Conservation (phyloP, 2,797 vertebrate species). For the Etheostoma nigrum region DNA sequence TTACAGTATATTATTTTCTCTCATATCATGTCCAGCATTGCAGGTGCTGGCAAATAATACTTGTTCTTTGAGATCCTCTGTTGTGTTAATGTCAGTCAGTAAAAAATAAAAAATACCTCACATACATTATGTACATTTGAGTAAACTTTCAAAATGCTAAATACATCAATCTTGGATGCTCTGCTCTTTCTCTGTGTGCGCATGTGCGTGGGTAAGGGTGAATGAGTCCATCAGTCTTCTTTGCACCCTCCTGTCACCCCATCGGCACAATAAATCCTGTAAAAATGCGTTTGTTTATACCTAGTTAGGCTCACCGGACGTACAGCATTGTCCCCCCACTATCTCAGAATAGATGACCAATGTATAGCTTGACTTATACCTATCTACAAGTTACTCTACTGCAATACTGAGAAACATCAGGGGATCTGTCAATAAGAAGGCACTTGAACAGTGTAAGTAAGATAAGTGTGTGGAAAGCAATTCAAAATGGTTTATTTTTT, state of each 20-base stretch:
- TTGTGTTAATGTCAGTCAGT: conserved; percentile 43
- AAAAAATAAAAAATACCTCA: conserved; percentile 36
- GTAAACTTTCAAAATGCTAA: conserved; percentile 71
- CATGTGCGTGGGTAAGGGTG: conserved; percentile 27
- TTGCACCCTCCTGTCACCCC: conserved; percentile 42
- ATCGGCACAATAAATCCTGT: conserved; percentile 42
- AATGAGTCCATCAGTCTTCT: conserved; percentile 76
- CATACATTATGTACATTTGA: conserved; percentile 70
- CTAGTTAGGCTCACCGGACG: too few species aligned
- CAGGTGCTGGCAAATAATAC: conserved; percentile 14
- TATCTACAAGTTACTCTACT: conserved; percentile 7
- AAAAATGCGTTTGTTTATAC: conserved; percentile 34
- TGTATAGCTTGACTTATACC: not conserved
- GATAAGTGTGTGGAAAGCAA: conserved; percentile 21
- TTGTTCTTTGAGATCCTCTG: conserved; percentile 23
- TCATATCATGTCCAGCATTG: not conserved
- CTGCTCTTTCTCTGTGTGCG: conserved; percentile 29
- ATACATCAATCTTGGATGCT: conserved; percentile 71
- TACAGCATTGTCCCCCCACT: too few species aligned
- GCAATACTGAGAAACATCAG: conserved; percentile 20
- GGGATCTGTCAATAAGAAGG: conserved; percentile 22
- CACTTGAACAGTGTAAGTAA: conserved; percentile 16
- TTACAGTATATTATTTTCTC: conserved; percentile 20
- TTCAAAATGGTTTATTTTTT: conserved; percentile 13
- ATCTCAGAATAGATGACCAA: too few species aligned